Base-by-base conservation (phyloP, 2,797 vertebrate species). In the Anolis apletophallus region DNA sequence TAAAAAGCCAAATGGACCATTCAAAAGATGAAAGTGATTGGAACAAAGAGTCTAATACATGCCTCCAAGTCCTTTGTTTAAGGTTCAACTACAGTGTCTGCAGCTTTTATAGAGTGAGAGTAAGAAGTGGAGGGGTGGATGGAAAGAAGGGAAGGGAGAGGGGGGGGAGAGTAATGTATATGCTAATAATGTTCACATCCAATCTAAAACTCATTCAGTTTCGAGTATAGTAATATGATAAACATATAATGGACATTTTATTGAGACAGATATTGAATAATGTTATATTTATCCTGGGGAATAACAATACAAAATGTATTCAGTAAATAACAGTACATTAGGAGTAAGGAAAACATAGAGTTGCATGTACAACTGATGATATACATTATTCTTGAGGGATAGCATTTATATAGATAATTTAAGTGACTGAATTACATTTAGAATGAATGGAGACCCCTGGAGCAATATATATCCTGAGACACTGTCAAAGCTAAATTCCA, bases 401-500 rank as follows among this genome's bases (percentile, higher is more conserved):
- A 6, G 78, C 61, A 72, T 77, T 84, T 55, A 69, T 32, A 0
- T 21, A 88, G 55, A 40, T 85, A 81, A 88, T 85, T 87, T 84
- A 32, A 71, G 40, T 67, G 40, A 83, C 55, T 80, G 55, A 90
- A 64, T 85, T 83, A 84, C 77, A 57, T 64, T 87, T 52, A 89
- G 75, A n/a, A 64, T 29, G 83, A 94, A 88, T 34, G 74, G 68
- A 71, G 64, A 85, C 84, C 78, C 29, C 13, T 50, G 85, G 46
- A 72, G 36, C 8, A 79, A 76, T 23, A 73, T 34, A 84, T 81
- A 85, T 75, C 2, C 79, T 81, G 91, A 86, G 81, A 67, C 89
- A 91, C 21, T 73, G 40, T 83, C 36, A 85, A 52, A 1, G 0
- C 52, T 84, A 71, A 7, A 77, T 88, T 91, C 86, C 89, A 93